Conservation (phyloP, 2,888 invertebrate genomes). For the Drosophila macrospina region DNA sequence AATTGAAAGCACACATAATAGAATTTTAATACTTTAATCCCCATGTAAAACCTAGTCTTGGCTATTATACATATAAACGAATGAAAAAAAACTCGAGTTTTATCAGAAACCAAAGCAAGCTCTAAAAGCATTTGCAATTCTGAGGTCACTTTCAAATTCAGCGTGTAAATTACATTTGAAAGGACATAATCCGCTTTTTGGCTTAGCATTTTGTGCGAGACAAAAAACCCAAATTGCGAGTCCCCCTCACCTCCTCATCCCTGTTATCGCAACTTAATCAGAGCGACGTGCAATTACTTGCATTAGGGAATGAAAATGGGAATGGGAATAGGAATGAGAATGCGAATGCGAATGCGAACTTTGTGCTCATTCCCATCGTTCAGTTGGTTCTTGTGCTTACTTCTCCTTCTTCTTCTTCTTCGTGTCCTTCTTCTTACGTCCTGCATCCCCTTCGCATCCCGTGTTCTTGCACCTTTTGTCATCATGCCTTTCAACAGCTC, state of each 20-base stretch:
- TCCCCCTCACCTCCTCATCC: not conserved
- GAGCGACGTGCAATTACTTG: slow-evolving; percentile 78
- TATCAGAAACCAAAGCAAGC: slow-evolving; percentile 15
- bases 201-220: slow-evolving; percentile 65
- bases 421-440: slow-evolving; percentile 26
- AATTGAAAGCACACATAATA: slow-evolving; percentile 21
- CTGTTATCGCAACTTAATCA: slow-evolving; percentile 62
- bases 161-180: slow-evolving; percentile 66
- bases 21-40: slow-evolving; percentile 22
- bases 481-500: slow-evolving; percentile 74
- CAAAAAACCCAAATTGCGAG: slow-evolving; percentile 63
- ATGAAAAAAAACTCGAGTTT: slow-evolving; percentile 2
- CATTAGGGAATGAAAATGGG: slow-evolving; percentile 61
- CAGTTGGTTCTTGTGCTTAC: slow-evolving; percentile 48
- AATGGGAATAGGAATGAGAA: slow-evolving; percentile 18
- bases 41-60: slow-evolving; percentile 18
- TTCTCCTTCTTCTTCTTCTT: not conserved
- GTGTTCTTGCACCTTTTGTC: slow-evolving; percentile 70
- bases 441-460: slow-evolving; percentile 2
- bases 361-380: slow-evolving; percentile 59
- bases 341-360: slow-evolving; percentile 29
- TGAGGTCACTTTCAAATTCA: slow-evolving; percentile 66
- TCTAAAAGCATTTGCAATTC: slow-evolving; percentile 36
- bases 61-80: slow-evolving; percentile 9
- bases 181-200: slow-evolving; percentile 73